Evolutionary conservation across 1,140 invertebrate species (phyloP).

Genomic region (Meteorus sp.): DNA sequence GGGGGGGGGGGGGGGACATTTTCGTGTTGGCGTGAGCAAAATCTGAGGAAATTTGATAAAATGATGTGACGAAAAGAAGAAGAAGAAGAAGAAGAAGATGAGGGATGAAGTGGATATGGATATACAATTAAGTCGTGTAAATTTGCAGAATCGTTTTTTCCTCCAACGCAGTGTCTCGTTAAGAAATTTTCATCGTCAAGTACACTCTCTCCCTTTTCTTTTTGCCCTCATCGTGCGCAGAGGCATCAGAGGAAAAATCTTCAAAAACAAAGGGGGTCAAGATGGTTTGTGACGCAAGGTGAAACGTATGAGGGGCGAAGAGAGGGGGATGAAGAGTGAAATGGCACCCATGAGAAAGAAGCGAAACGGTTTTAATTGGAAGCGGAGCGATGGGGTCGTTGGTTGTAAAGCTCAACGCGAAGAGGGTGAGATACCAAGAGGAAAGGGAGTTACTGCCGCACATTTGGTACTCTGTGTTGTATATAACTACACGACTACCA

Average conservation of each 20-base stretch:
- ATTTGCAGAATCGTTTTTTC: not conserved
- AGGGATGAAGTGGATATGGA: no score
- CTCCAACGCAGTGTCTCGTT: constrained; percentile 28
- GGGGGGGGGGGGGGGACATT: no score
- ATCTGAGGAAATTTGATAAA: no score
- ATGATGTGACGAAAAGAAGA: no score
- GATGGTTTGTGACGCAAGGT: not conserved
- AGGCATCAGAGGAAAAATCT: constrained; percentile 36
- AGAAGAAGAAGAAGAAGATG: not conserved
- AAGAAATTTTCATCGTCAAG: constrained; percentile 34
- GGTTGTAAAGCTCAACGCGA: no score
- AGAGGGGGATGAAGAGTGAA: constrained; percentile 20
- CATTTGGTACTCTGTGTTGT: no score
- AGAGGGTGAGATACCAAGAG: no score
- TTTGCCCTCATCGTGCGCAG: constrained; percentile 8
- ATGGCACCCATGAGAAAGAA: no score
- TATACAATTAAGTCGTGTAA: not conserved
- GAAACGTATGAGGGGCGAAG: not conserved
- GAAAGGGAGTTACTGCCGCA: no score
- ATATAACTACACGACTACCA: no score
- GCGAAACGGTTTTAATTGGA: constrained; percentile 48
- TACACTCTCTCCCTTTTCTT: constrained; percentile 18
- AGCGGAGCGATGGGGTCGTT: no score
- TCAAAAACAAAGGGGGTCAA: constrained; percentile 36
- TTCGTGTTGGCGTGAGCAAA: no score